Percentiles rank a stretch among this genome's conserved stretches.
Conservation (phyloP, 2,888 invertebrate genomes). For the Cryptosula pallasiana region DNA sequence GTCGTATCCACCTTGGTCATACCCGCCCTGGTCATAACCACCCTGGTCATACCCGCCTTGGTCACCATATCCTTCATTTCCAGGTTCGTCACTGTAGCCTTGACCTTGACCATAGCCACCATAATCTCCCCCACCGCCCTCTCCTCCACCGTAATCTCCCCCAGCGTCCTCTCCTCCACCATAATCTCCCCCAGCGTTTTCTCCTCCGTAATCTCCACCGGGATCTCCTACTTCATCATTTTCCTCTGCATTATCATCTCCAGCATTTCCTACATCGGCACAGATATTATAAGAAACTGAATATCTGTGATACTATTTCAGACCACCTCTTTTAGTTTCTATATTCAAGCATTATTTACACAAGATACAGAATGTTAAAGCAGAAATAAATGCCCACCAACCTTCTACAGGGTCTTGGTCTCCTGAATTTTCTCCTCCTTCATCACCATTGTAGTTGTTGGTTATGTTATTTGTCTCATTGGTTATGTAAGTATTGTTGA, state of each 20-base stretch:
- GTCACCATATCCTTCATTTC: background rate
- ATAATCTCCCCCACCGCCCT: background rate
- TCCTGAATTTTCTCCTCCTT: background rate
- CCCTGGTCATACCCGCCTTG: constrained; percentile 1
- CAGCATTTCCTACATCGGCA: no score
- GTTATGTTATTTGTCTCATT: constrained; percentile 21
- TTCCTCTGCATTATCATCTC: background rate
- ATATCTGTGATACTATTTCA: no score
- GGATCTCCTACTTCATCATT: background rate
- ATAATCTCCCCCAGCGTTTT: background rate
- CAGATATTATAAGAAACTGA: no score
- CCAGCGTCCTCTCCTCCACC: background rate
- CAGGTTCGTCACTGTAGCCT: background rate
- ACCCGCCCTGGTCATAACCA: constrained; percentile 17
- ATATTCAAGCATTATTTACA: background rate
- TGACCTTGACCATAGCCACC: background rate
- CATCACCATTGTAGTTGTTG: constrained; percentile 8
- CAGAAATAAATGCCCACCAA: background rate
- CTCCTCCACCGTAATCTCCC: background rate
- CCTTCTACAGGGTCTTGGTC: background rate
- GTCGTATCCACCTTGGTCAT: constrained; percentile 21
- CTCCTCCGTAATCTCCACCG: background rate
- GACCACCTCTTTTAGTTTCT: background rate
- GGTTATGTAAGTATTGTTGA: constrained; percentile 11
- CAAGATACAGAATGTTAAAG: background rate